These are phyloP conservation scores for Spatulosminthurus flaviceps DNA, from an alignment of 2,888 invertebrate species.

Conservation along the genomic window DNA sequence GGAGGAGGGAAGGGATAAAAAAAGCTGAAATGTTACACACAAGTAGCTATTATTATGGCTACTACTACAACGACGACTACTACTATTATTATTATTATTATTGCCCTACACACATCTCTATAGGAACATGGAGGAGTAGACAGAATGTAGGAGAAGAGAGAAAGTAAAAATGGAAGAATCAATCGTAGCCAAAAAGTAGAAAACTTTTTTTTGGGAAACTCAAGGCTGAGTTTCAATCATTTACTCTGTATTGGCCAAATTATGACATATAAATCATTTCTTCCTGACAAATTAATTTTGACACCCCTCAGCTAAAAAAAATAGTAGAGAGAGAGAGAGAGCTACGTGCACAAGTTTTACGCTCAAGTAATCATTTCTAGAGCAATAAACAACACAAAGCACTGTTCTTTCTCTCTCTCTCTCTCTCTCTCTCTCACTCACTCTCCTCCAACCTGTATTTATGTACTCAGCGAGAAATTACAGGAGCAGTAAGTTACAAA, in stretches of 20 bases:
- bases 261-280: constrained; percentile 55
- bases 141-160: constrained; percentile 21
- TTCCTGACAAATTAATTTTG: constrained; percentile 53
- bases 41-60: no score
- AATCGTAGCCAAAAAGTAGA: not conserved
- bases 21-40: not conserved
- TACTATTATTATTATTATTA: no score
- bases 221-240: constrained; percentile 45
- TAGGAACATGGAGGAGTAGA: not conserved
- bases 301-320: constrained; percentile 53
- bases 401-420: not conserved
- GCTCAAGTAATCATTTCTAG: constrained; percentile 21
- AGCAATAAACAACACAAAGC: constrained; percentile 8
- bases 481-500: no score
- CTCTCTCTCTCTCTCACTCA: constrained; percentile 30
- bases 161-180: constrained; percentile 1
- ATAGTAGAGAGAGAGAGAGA: constrained; percentile 10
- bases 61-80: not conserved
- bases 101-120: no score
- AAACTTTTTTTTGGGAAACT: constrained; percentile 38
- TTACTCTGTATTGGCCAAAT: constrained; percentile 53
- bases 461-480: no score
- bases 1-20: not conserved
- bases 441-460: not conserved
- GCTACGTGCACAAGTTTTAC: constrained; percentile 28